A percentile compares a stretch with the other conserved stretches of the same genome.
phyloP scores from a whole-genome alignment of 2,888 invertebrate genomes.

The Lordiphosa fenestrarum region DNA sequence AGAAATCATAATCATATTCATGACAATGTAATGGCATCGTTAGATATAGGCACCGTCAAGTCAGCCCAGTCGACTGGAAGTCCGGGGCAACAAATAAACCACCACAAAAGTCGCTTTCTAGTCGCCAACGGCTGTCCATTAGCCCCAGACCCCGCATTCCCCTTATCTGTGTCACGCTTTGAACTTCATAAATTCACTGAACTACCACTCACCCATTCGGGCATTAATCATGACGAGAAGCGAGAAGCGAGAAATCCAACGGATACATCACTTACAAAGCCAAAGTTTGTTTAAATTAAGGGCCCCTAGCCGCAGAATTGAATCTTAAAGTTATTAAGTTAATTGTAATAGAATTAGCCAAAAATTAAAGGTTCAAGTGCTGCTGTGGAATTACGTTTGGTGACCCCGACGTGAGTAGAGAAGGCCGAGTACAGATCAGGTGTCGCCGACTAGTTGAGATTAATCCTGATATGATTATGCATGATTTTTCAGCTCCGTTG shows the following conservation, averaged over 20 bases:
- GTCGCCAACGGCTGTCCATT: slow-evolving; percentile 47
- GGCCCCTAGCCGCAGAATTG: no score
- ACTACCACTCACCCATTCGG: slow-evolving; percentile 11
- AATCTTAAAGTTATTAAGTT: no score
- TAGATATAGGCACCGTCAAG: slow-evolving; percentile 28
- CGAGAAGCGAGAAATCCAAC: slow-evolving; percentile 18
- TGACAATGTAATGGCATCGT: slow-evolving; percentile 66
- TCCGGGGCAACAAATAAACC: slow-evolving; percentile 44
- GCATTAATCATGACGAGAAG: slow-evolving; percentile 23
- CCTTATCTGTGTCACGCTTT: slow-evolving; percentile 12
- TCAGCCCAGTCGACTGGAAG: slow-evolving; percentile 29
- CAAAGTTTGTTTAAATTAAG: no score
- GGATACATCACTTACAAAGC: slow-evolving; percentile 8
- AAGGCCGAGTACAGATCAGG: no score
- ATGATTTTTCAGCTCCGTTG: no score
- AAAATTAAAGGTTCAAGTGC: no score
- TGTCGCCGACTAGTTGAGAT: no score
- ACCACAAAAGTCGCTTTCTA: slow-evolving; percentile 37
- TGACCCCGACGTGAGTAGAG: no score
- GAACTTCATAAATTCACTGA: slow-evolving; percentile 24
- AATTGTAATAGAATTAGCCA: no score
- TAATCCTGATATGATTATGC: no score
- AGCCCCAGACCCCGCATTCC: slow-evolving; percentile 6
- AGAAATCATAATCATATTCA: slow-evolving; percentile 59
- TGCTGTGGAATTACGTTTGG: no score